These are phyloP conservation scores for Vanessa tameamea DNA, from an alignment of 1,140 invertebrate genomes.

Conservation along the genomic window DNA sequence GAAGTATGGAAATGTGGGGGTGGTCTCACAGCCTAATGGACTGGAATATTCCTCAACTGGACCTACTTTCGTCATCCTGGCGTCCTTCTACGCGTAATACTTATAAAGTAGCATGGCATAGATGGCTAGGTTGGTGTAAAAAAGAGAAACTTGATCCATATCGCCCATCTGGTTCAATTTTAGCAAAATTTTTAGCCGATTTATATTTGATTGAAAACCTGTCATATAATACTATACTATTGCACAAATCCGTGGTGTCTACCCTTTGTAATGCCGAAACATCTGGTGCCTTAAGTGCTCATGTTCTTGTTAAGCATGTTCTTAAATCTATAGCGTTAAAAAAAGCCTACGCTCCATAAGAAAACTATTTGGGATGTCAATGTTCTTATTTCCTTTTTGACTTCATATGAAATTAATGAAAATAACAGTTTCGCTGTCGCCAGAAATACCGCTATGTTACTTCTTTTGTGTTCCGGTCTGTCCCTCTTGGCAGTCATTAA, in stretches of 20 bases:
- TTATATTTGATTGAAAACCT: conserved; percentile 28
- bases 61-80: conserved; percentile 34
- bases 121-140: conserved; percentile 36
- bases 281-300: not conserved
- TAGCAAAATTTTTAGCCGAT: conserved; percentile 37
- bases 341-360: conserved; percentile 1
- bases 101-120: conserved; percentile 39
- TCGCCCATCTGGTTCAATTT: conserved; percentile 14
- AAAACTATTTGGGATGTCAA: conserved; percentile 30
- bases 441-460: conserved; percentile 15
- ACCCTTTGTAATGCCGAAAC: conserved; percentile 8
- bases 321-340: conserved; percentile 22
- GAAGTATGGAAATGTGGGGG: conserved; percentile 3
- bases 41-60: conserved; percentile 21
- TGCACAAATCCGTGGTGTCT: conserved; percentile 41
- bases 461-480: conserved; percentile 23
- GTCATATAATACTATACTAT: conserved; percentile 37
- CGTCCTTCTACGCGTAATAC: conserved; percentile 39
- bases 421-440: conserved; percentile 15
- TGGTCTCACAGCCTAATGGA: not conserved
- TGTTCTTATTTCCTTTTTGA: conserved; percentile 38
- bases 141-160: conserved; percentile 24
- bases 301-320: conserved; percentile 25
- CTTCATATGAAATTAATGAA: conserved; percentile 3
- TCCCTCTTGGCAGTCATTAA: conserved; percentile 10